phyloP scores from a whole-genome alignment of 2,888 invertebrate genomes.

The Brachyptera putata region DNA sequence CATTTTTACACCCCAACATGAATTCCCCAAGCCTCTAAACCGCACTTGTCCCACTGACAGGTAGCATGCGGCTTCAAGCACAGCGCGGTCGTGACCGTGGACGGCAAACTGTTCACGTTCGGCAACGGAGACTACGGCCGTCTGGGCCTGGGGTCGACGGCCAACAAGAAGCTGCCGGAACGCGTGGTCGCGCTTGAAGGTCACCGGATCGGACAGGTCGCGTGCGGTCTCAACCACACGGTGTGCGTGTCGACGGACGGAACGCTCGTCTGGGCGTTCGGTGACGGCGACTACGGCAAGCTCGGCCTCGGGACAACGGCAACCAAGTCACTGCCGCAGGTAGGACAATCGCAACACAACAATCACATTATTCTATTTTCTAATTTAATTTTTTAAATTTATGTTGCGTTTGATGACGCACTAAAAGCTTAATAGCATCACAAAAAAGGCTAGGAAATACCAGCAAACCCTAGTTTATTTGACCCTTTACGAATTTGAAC shows the following conservation, averaged over 20 bases:
- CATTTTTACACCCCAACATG: too few relatives aligned
- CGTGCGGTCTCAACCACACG: slow-evolving; percentile 62
- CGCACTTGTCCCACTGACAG: too few relatives aligned
- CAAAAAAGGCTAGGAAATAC: too few relatives aligned
- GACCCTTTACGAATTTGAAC: too few relatives aligned
- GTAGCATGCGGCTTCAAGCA: slow-evolving; percentile 61
- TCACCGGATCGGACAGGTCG: slow-evolving; percentile 52
- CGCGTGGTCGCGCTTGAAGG: slow-evolving; percentile 50
- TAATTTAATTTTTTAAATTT: too few relatives aligned
- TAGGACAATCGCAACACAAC: slow-evolving; percentile 19
- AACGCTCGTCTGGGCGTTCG: slow-evolving; percentile 58
- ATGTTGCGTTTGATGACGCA: too few relatives aligned
- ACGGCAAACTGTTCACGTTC: slow-evolving; percentile 61
- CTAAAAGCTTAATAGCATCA: too few relatives aligned
- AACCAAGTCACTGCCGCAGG: slow-evolving; percentile 48
- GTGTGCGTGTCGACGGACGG: slow-evolving; percentile 57
- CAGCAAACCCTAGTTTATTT: too few relatives aligned
- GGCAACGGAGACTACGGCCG: slow-evolving; percentile 63
- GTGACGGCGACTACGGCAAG: slow-evolving; percentile 63
- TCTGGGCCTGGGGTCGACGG: slow-evolving; percentile 54
- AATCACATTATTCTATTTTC: background rate
- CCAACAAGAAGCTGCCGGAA: slow-evolving; percentile 59
- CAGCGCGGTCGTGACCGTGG: slow-evolving; percentile 58
- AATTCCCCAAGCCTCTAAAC: too few relatives aligned
- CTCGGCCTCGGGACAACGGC: slow-evolving; percentile 49